These are phyloP conservation scores for Agonopterix arenella DNA, from an alignment of 2,888 invertebrate genomes.

Conservation along the genomic window DNA sequence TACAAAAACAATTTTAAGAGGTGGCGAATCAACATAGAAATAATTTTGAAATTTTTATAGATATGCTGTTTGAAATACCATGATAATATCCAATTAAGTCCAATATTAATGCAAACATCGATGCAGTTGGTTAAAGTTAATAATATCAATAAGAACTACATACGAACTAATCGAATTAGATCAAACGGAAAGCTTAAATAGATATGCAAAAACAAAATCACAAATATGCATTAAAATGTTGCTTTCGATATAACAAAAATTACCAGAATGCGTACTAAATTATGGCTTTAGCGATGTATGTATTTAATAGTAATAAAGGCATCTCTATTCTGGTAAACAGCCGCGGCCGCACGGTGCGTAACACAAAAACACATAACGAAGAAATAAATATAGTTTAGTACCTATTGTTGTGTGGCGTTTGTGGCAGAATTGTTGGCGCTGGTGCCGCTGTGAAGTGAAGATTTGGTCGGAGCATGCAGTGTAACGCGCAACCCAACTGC, in stretches of 20 bases:
- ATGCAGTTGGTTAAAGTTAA: slow-evolving; percentile 63
- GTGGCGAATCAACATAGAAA: not conserved
- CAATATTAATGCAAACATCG: slow-evolving; percentile 32
- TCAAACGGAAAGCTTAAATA: slow-evolving; percentile 55
- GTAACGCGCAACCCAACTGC: slow-evolving; percentile 94
- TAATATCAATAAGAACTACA: slow-evolving; percentile 47
- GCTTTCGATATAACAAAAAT: slow-evolving; percentile 46
- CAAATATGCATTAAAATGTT: slow-evolving; percentile 74
- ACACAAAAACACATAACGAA: slow-evolving; percentile 71
- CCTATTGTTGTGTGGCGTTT: slow-evolving; percentile 76
- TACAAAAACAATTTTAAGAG: not conserved
- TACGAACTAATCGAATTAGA: slow-evolving; percentile 46
- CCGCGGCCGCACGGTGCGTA: slow-evolving; percentile 69
- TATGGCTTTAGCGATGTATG: slow-evolving; percentile 56
- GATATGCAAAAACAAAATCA: slow-evolving; percentile 61
- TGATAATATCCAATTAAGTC: not conserved
- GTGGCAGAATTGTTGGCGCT: slow-evolving; percentile 74
- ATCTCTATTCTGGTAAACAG: slow-evolving; percentile 57
- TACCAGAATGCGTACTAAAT: slow-evolving; percentile 57
- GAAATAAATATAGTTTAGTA: slow-evolving; percentile 71
- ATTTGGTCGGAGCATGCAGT: slow-evolving; percentile 89
- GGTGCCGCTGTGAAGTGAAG: slow-evolving; percentile 75
- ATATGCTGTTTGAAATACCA: not conserved
- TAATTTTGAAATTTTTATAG: not conserved
- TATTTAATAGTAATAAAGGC: slow-evolving; percentile 48